A percentile compares a stretch with the other conserved stretches of the same genome.
phyloP scores from a whole-genome alignment of 2,113 vertebrate species.

The Nycticryphes semicollaris region DNA sequence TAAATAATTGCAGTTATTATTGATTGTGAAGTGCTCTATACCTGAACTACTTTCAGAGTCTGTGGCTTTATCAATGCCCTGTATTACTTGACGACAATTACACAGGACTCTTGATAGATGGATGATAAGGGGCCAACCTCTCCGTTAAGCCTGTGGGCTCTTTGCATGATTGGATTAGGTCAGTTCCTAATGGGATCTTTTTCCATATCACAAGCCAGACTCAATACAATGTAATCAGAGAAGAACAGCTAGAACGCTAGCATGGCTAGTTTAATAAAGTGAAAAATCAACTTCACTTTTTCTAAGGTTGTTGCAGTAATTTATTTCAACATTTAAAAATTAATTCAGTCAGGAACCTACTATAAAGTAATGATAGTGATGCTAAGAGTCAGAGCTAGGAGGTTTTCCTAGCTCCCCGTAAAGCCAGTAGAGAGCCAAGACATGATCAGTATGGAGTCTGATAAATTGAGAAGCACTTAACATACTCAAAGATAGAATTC shows the following conservation, averaged over 20 bases:
- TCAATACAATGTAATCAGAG: constrained; percentile 9
- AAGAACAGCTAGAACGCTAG: constrained; percentile 3
- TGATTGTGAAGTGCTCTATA: background rate
- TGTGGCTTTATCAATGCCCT: background rate
- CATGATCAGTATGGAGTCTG: background rate
- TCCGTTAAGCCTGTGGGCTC: constrained; percentile 16
- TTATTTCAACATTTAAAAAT: constrained; percentile 23
- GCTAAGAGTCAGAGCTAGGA: background rate
- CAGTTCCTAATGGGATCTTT: constrained; percentile 48
- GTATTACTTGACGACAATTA: background rate
- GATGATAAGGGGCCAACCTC: background rate
- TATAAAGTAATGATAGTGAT: background rate
- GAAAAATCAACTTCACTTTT: constrained; percentile 25
- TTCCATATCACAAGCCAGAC: constrained; percentile 12
- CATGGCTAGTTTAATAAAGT: background rate
- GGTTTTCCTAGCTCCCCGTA: background rate
- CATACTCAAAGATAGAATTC: background rate
- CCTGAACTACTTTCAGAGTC: background rate
- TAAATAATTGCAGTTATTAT: background rate
- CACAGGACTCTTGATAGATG: background rate
- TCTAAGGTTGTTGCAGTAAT: background rate
- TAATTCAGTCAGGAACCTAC: background rate
- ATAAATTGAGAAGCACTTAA: background rate
- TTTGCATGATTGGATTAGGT: constrained; percentile 52
- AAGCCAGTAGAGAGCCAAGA: background rate